Evolutionary conservation across 2,888 invertebrate species (phyloP), one percentile per base, ranked within the genome.

Genomic region (Hymenopus coronatus): DNA sequence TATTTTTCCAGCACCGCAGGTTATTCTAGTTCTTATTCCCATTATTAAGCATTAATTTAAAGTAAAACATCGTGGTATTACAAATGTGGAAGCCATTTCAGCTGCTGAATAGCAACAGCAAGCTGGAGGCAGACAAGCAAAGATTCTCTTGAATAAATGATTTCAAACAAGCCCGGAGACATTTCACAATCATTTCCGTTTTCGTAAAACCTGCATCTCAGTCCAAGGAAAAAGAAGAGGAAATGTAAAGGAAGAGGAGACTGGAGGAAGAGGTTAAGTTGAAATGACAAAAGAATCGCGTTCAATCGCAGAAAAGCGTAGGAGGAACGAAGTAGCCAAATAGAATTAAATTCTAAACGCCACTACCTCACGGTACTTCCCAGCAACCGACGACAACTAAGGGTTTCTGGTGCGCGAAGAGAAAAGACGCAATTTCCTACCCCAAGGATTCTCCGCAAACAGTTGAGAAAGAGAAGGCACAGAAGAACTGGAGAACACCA

Each of bases 261-360:
- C 33, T 33, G 33, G 6, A 15, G 30, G 81, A 81, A 85, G 27
- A 70, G 28, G 20, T 86, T 81, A 20, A 86, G 87, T 87, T 87
- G 82, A 87, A 87, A 87, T 87, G 87, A 87, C 82, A 82, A 87
- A 87, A 87, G 87, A 87, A 82, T 87, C 87, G 87, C 40, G 87
- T 81, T 87, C 88, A 46, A 85, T 88, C 86, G 28, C 30, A 81
- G 70, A 30, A 46, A 85, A 88, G 83, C 82, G 83, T 27, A 87
- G 70, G 85, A 85, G 86, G 89, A 88, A 88, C 84, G 85, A 88
- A 89, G 88, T 88, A 86, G 84, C 84, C 83, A 89, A 89, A 89
- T 89, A 89, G 70, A 84, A 87, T 89, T 87, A 89, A 89, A 89
- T 89, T 89, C 84, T 89, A 89, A 89, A 87, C 84, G 89, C 70